phyloP scores from a whole-genome alignment of 2,888 invertebrate genomes.

The Harmothoe impar region DNA sequence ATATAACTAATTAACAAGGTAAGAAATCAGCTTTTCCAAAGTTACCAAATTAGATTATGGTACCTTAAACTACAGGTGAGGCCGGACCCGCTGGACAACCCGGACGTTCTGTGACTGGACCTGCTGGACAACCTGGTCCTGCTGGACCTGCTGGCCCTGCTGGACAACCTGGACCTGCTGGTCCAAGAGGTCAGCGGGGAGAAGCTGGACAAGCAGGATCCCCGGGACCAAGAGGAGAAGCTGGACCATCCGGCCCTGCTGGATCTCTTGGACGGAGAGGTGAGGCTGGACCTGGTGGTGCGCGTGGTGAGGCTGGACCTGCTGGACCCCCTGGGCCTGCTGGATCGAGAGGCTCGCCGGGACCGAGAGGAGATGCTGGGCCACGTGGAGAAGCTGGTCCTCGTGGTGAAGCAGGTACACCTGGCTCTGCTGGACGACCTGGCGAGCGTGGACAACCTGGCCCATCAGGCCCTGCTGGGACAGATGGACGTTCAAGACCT shows the following conservation, averaged over 20 bases:
- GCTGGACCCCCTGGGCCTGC: conserved; percentile 64
- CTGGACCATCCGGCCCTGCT: conserved; percentile 63
- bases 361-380: conserved; percentile 69
- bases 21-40: no score
- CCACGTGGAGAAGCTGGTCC: conserved; percentile 63
- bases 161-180: conserved; percentile 65
- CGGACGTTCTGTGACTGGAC: conserved; percentile 45
- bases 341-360: conserved; percentile 42
- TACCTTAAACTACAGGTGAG: conserved; percentile 36
- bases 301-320: conserved; percentile 63
- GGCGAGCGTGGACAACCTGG: conserved; percentile 74
- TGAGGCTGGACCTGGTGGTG: conserved; percentile 40
- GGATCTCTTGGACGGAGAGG: conserved; percentile 66
- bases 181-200: conserved; percentile 60
- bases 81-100: conserved; percentile 65
- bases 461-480: conserved; percentile 67
- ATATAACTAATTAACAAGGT: no score
- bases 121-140: conserved; percentile 35
- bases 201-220: background rate
- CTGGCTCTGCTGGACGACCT: conserved; percentile 85
- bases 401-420: conserved; percentile 65
- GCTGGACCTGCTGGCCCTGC: conserved; percentile 61
- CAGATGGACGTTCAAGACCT: conserved; percentile 64
- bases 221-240: conserved; percentile 71
- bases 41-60: no score